A percentile compares a stretch with the other conserved stretches of the same genome.
phyloP scores from a whole-genome alignment of 2,797 vertebrate species.

The Limnodromus scolopaceus region DNA sequence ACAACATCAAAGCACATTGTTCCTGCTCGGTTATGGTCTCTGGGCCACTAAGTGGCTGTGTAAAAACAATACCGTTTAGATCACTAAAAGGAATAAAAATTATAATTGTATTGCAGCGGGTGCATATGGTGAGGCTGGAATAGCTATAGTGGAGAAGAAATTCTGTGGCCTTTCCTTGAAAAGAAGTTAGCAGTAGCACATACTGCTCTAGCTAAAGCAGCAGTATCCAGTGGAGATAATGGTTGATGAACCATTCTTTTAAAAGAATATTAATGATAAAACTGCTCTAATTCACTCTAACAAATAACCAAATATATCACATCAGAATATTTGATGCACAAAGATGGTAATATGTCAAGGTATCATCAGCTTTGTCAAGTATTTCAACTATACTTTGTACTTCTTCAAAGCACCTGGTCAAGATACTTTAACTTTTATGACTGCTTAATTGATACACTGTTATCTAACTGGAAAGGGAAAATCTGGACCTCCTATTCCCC shows the following conservation, averaged over 20 bases:
- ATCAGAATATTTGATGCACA: background rate
- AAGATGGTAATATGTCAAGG: background rate
- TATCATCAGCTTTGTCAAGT: background rate
- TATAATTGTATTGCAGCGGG: background rate
- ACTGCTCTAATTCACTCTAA: background rate
- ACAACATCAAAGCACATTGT: background rate
- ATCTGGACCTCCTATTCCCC: background rate
- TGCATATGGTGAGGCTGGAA: background rate
- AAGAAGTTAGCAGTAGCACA: background rate
- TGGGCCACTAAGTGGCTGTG: background rate
- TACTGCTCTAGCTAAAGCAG: background rate
- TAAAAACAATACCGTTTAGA: background rate
- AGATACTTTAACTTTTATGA: background rate
- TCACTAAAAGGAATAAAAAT: background rate
- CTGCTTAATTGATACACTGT: rapidly evolving
- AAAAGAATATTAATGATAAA: background rate
- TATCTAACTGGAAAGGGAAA: background rate
- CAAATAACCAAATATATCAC: background rate
- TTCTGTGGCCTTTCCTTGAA: background rate
- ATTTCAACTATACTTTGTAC: background rate
- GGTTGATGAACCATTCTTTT: background rate
- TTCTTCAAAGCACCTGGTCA: background rate
- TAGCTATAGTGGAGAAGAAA: background rate
- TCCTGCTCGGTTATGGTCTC: background rate
- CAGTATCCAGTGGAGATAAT: background rate